Conservation (phyloP, 1,140 invertebrate genomes). For the Caenorhabditis inopinata region DNA sequence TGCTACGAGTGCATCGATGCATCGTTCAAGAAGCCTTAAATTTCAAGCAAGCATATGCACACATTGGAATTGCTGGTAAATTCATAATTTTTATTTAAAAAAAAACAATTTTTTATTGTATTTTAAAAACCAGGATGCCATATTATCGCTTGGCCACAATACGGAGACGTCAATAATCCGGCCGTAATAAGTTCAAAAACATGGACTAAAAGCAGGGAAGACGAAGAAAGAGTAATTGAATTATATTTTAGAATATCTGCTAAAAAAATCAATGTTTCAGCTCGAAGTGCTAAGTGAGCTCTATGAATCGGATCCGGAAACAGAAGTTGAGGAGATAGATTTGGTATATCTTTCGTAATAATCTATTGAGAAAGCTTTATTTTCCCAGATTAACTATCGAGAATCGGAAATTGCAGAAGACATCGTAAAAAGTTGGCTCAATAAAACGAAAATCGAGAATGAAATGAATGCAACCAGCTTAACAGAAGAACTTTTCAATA, state of each 20-base stretch:
- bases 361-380: too few relatives aligned
- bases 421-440: too few relatives aligned
- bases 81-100: neutral
- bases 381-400: too few relatives aligned
- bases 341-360: too few relatives aligned
- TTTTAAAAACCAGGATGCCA: neutral
- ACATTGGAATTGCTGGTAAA: neutral
- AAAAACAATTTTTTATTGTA: too few relatives aligned
- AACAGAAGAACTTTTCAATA: too few relatives aligned
- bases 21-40: neutral
- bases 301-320: too few relatives aligned
- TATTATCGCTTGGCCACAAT: neutral
- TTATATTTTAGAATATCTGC: neutral
- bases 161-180: neutral
- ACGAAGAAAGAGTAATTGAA: neutral
- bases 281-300: too few relatives aligned
- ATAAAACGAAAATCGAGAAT: too few relatives aligned
- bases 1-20: neutral
- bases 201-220: neutral
- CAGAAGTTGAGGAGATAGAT: too few relatives aligned
- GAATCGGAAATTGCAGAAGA: too few relatives aligned
- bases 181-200: neutral
- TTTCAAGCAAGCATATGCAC: neutral
- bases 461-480: too few relatives aligned
- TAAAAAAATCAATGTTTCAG: neutral